Conservation (phyloP, 2,888 invertebrate genomes). For the Ecliptopera silaceata region DNA sequence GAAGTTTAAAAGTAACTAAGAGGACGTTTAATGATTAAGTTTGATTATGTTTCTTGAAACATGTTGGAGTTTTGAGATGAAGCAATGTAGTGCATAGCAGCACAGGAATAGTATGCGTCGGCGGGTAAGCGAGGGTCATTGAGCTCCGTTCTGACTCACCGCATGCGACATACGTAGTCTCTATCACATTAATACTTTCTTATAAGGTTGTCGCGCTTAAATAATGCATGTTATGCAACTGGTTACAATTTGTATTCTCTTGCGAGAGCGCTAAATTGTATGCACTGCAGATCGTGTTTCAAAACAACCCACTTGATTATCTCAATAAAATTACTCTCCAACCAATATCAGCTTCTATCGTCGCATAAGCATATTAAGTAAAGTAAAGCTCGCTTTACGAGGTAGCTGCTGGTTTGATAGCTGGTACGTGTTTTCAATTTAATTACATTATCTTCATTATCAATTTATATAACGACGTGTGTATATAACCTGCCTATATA, state of each 20-base stretch:
- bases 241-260: constrained; percentile 73
- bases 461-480: not conserved
- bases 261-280: constrained; percentile 50
- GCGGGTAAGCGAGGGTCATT: constrained; percentile 69
- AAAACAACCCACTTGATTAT: constrained; percentile 31
- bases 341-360: constrained; percentile 18
- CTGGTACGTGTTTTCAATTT: constrained; percentile 3
- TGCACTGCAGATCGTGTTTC: constrained; percentile 42
- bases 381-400: constrained; percentile 4
- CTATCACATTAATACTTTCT: constrained; percentile 80
- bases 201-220: constrained; percentile 79
- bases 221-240: constrained; percentile 81
- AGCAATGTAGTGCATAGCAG: constrained; percentile 62
- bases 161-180: constrained; percentile 69
- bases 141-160: constrained; percentile 72
- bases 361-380: constrained; percentile 3
- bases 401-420: constrained; percentile 6
- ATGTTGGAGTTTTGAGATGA: constrained; percentile 54
- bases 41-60: constrained; percentile 43
- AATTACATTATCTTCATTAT: not conserved
- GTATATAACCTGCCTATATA: not conserved
- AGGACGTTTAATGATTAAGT: constrained; percentile 41
- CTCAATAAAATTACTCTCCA: constrained; percentile 18
- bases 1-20: constrained; percentile 34
- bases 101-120: constrained; percentile 72